phyloP scores from a whole-genome alignment of 2,888 invertebrate species.

The Sarcophaga caerulescens region DNA sequence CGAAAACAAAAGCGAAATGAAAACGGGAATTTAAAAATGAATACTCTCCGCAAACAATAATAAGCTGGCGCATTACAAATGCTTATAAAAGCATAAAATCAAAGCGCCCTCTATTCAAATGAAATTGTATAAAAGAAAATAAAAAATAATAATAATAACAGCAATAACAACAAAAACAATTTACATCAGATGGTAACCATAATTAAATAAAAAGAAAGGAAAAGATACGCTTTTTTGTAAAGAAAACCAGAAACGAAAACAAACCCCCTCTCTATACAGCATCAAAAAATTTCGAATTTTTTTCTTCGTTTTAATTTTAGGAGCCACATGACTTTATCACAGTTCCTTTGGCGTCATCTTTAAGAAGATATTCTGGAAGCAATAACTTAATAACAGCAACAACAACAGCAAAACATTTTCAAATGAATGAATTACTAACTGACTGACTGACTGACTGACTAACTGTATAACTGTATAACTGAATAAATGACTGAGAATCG shows the following conservation, averaged over 20 bases:
- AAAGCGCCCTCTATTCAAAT: slow-evolving; percentile 74
- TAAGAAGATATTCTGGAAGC: neutral
- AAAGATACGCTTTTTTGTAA: slow-evolving; percentile 24
- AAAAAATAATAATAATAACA: neutral
- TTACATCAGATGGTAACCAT: slow-evolving; percentile 44
- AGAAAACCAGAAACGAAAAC: slow-evolving; percentile 23
- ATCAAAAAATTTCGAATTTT: neutral
- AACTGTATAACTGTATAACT: neutral
- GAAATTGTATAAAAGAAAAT: neutral
- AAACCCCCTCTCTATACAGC: slow-evolving; percentile 11
- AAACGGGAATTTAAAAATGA: neutral
- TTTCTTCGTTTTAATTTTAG: slow-evolving; percentile 14
- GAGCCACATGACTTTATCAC: slow-evolving; percentile 21
- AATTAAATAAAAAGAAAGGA: slow-evolving; percentile 34
- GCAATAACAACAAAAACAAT: slow-evolving; percentile 54
- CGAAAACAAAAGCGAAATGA: slow-evolving; percentile 35
- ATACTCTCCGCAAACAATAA: slow-evolving; percentile 20
- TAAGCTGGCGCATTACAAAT: slow-evolving; percentile 47
- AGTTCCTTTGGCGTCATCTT: slow-evolving; percentile 15
- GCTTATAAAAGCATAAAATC: slow-evolving; percentile 75
- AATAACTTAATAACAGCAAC: neutral
- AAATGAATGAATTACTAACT: slow-evolving; percentile 5
- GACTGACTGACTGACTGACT: neutral
- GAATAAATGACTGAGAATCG: slow-evolving; percentile 4
- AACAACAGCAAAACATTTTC: neutral